These are phyloP conservation scores for Ashinkailepas kermadecensis DNA, from an alignment of 2,888 invertebrate genomes.

Conservation along the genomic window DNA sequence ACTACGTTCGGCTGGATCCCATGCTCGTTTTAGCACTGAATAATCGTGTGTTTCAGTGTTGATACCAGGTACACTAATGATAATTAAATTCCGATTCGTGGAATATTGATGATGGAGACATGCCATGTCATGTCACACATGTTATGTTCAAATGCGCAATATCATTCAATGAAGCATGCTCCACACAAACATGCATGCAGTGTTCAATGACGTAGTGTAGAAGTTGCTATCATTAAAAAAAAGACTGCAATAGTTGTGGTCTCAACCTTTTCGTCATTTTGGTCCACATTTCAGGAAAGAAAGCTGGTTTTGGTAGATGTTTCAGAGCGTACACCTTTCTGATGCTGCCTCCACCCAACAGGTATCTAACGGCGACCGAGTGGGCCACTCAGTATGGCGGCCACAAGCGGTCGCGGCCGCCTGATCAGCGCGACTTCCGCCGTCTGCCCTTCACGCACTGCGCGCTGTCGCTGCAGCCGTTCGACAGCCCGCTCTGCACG, in stretches of 20 bases:
- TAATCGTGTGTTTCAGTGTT: too few species aligned
- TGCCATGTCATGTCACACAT: too few species aligned
- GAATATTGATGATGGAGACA: too few species aligned
- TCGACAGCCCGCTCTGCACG: constrained; percentile 80
- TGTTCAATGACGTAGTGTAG: not conserved
- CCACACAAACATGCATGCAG: not conserved
- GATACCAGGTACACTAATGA: too few species aligned
- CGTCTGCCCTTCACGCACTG: constrained; percentile 90
- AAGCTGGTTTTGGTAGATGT: not conserved
- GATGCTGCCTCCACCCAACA: constrained; percentile 37
- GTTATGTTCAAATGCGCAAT: too few species aligned
- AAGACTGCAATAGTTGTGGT: not conserved
- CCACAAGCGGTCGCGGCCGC: constrained; percentile 57
- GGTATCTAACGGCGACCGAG: constrained; percentile 79
- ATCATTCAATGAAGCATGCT: too few species aligned
- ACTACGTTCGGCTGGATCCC: too few species aligned
- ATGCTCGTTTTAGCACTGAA: too few species aligned
- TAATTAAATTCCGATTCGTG: too few species aligned
- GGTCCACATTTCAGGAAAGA: not conserved
- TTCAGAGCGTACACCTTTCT: not conserved
- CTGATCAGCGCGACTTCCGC: constrained; percentile 70
- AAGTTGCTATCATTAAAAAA: not conserved
- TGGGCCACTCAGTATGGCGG: constrained; percentile 87
- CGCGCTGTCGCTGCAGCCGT: constrained; percentile 83
- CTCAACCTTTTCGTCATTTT: not conserved